phyloP scores from a whole-genome alignment of 2,797 vertebrate species.

The Pachyuromys duprasi region DNA sequence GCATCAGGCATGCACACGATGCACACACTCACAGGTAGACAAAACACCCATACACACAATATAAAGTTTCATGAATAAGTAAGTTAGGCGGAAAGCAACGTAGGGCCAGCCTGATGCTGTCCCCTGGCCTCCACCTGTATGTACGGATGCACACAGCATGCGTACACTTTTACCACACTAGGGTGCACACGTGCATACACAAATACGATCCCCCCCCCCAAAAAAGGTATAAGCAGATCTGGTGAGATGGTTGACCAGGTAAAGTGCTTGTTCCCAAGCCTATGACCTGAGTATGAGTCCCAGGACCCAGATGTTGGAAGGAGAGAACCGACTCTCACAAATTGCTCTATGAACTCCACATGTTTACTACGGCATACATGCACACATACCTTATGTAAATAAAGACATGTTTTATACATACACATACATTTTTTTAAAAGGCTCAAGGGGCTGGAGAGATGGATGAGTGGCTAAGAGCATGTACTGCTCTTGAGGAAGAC shows the following conservation, averaged over 20 bases:
- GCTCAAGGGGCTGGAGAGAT: not conserved
- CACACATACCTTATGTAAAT: not conserved
- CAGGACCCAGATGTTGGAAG: not conserved
- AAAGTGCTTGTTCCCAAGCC: not conserved
- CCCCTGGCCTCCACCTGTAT: not conserved
- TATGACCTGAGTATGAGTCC: not conserved
- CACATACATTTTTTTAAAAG: not conserved
- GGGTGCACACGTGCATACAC: not conserved
- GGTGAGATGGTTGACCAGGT: not conserved
- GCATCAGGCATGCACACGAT: not conserved
- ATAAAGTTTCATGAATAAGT: not conserved
- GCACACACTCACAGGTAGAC: not conserved
- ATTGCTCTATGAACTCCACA: not conserved
- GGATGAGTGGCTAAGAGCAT: not conserved
- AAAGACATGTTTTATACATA: not conserved
- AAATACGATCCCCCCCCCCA: not conserved
- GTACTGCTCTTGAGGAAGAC: not conserved
- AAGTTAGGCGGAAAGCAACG: not conserved
- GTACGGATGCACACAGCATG: not conserved
- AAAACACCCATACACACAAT: not conserved
- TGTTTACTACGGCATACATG: not conserved
- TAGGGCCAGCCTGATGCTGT: no score
- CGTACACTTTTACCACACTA: not conserved
- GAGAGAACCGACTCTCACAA: not conserved
- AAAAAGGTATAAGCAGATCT: not conserved